Evolutionary conservation across 2,113 vertebrate species (phyloP).

Genomic region (Anarrhichthys ocellatus): DNA sequence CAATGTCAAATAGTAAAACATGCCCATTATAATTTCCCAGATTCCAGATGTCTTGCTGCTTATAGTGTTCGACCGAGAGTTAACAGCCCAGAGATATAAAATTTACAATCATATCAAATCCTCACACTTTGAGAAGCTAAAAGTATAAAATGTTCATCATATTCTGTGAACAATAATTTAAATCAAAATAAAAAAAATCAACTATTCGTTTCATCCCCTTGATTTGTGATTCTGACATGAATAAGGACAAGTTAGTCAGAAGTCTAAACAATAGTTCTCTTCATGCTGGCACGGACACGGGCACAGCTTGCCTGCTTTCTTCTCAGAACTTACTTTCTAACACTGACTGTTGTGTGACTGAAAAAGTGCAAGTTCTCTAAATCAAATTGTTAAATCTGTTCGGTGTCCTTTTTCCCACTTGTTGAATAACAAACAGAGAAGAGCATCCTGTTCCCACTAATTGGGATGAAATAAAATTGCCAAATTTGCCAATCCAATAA

Average conservation of each 20-base stretch:
- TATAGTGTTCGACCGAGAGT: neutral
- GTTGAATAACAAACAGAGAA: neutral
- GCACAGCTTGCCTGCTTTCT: slow-evolving; percentile 12
- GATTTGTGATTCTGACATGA: neutral
- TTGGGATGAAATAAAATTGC: neutral
- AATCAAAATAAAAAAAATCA: too few relatives aligned
- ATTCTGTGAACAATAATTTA: neutral
- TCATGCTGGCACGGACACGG: neutral
- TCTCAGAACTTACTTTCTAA: neutral
- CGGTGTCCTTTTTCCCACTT: neutral
- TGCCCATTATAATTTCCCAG: neutral
- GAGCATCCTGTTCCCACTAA: neutral
- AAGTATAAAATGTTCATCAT: neutral
- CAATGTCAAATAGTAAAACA: neutral
- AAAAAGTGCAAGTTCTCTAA: slow-evolving; percentile 1
- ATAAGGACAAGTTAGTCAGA: neutral
- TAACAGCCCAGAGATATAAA: neutral
- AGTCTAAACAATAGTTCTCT: neutral
- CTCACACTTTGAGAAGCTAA: neutral
- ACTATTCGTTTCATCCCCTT: neutral
- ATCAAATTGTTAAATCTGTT: neutral
- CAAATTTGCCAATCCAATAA: neutral
- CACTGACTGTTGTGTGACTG: neutral
- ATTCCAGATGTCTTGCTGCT: neutral
- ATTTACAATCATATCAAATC: neutral